Evolutionary conservation across 1,140 invertebrate genomes (phyloP), one percentile per base, ranked within the genome.

Genomic region (Agrilus planipennis): DNA sequence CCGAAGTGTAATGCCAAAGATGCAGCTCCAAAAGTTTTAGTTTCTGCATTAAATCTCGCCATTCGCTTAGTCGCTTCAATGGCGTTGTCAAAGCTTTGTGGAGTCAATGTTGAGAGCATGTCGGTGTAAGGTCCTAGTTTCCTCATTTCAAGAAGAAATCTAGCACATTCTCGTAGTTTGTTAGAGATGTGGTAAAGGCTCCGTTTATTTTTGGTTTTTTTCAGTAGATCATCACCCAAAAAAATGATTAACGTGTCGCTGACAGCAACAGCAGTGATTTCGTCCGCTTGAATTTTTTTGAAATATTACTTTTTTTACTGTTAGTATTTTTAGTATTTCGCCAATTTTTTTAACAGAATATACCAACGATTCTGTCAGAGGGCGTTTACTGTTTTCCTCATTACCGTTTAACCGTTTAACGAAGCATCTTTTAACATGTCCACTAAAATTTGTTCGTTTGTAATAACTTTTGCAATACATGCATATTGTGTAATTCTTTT

Each of bases 1-100:
- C 46, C 49, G 0, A 48, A 16, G 32, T 51, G 49, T 4, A 36
- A 29, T 11, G 49, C 17, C 30, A 51, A 34, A 36, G 43, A 43
- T 14, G n/a, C 10, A 18, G 49, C 39, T 17, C 31, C 46, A 38
- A 34, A 51, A 3, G 38, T 37, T 41, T 45, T 40, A 12, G n/a
- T 41, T 10, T 32, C 14, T 7, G 18, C 4, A 35, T 51, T 30
- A 36, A 45, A 51, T 34, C 42, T 39, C 7, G 20, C 29, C 34
- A 48, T 14, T 32, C 11, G 32, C 14, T 30, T 40, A 2, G 35
- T 41, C 31, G 12, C 17, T 25, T 34, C 30, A 16, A 45, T 27
- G 9, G 34, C 18, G 2, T 9, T 18, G 23, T 46, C 34, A 28
- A 49, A 49, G 9, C 9, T 19, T 12, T 9, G 15, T 2, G 47